Percentiles rank a stretch among this genome's conserved stretches.
These are phyloP conservation scores for Chrysolina oricalcia DNA, from an alignment of 2,888 invertebrate genomes.

Conservation along the genomic window DNA sequence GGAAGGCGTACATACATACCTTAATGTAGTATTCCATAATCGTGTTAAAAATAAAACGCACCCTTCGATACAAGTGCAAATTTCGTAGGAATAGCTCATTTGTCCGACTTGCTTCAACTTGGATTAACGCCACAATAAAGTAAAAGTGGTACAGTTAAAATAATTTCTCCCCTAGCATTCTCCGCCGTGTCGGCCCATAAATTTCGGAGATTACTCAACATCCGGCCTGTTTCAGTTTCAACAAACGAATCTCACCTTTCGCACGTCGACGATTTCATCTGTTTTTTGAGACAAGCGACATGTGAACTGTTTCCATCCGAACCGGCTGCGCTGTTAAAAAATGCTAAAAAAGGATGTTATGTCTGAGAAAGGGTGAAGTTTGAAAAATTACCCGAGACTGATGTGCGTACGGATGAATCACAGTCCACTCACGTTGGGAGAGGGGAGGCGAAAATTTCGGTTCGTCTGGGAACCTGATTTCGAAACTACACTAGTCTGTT, in stretches of 20 bases:
- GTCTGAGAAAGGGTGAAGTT: slow-evolving; percentile 65
- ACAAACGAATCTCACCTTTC: slow-evolving; percentile 57
- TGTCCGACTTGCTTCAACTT: not conserved
- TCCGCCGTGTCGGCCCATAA: slow-evolving; percentile 48
- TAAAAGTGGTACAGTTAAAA: slow-evolving; percentile 39
- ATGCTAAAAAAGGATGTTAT: slow-evolving; percentile 65
- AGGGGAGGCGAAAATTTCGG: not conserved
- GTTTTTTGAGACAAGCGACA: slow-evolving; percentile 51
- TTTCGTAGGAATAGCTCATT: not conserved
- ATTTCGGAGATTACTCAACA: slow-evolving; percentile 53
- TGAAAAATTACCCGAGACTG: slow-evolving; percentile 60
- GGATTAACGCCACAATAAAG: slow-evolving; percentile 25
- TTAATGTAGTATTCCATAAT: not conserved
- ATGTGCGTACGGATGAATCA: slow-evolving; percentile 63
- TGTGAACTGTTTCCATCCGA: slow-evolving; percentile 53
- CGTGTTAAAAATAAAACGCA: slow-evolving; percentile 3
- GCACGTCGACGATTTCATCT: slow-evolving; percentile 54
- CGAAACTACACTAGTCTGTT: too few species aligned
- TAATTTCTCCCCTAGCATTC: slow-evolving; percentile 41
- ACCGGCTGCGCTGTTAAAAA: slow-evolving; percentile 53
- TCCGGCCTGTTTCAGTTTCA: slow-evolving; percentile 52
- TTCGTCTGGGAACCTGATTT: not conserved
- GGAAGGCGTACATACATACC: not conserved
- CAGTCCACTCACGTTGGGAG: slow-evolving; percentile 36
- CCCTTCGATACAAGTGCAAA: not conserved